A percentile compares a stretch with the other conserved stretches of the same genome.
phyloP scores from a whole-genome alignment of 2,888 invertebrate species.

The Ochlodes sylvanus region DNA sequence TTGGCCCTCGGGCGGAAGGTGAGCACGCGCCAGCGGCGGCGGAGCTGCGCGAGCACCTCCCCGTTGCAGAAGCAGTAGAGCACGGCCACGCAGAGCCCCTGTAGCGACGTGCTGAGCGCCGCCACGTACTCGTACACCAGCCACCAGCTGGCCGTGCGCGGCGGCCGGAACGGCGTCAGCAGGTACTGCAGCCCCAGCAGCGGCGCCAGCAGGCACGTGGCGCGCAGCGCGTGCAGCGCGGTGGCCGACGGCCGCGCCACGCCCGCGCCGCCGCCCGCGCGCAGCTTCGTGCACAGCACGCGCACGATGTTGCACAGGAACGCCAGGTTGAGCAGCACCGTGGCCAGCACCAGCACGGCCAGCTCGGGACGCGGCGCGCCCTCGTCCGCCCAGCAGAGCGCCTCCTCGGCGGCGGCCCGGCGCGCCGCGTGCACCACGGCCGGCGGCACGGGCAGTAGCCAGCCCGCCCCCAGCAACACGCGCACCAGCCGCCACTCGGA shows the following conservation, averaged over 20 bases:
- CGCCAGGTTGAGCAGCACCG: conserved; percentile 92
- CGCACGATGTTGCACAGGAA: conserved; percentile 96
- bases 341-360: conserved; percentile 90
- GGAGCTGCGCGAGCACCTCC: conserved; percentile 95
- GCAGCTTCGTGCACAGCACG: conserved; percentile 92
- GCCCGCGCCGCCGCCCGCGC: conserved; percentile 86
- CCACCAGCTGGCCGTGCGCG: conserved; percentile 89
- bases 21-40: conserved; percentile 93
- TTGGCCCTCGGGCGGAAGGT: conserved; percentile 92
- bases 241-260: conserved; percentile 84
- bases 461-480: conserved; percentile 93
- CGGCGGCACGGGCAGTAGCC: conserved; percentile 90
- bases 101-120: conserved; percentile 94
- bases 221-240: conserved; percentile 90
- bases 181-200: conserved; percentile 96
- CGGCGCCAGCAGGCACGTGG: conserved; percentile 95
- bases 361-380: conserved; percentile 89
- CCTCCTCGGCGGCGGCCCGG: conserved; percentile 82
- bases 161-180: conserved; percentile 93
- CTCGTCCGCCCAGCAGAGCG: conserved; percentile 90
- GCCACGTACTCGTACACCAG: conserved; percentile 93
- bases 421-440: conserved; percentile 88
- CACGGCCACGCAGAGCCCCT: conserved; percentile 96
- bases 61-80: conserved; percentile 98
- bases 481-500: conserved; percentile 93